A percentile compares a stretch with the other conserved stretches of the same genome.
These are phyloP conservation scores for Sebastes paucispinis DNA, from an alignment of 2,797 vertebrate species.

Conservation along the genomic window DNA sequence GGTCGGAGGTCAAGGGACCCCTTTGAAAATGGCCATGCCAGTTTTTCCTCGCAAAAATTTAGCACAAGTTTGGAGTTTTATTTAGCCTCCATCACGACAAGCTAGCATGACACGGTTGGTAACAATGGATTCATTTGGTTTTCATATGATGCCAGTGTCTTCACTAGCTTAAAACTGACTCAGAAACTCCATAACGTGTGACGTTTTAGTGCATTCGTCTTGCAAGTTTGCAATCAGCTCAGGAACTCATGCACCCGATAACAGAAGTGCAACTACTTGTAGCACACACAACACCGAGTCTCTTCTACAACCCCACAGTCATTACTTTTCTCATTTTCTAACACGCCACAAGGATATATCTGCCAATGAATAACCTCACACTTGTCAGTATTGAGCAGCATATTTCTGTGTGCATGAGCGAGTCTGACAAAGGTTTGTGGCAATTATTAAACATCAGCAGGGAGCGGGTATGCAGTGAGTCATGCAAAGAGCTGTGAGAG, in stretches of 20 bases:
- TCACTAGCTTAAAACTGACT: too few relatives aligned
- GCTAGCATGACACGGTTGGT: too few relatives aligned
- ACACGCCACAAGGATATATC: not conserved
- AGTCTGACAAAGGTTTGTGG: constrained; percentile 15
- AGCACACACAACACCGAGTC: not conserved
- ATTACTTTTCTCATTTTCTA: not conserved
- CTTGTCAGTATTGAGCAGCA: not conserved
- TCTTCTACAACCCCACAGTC: not conserved
- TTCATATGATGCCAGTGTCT: too few relatives aligned
- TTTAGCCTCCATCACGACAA: too few relatives aligned
- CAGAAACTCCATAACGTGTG: not conserved
- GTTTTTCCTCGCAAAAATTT: too few relatives aligned
- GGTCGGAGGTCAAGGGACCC: too few relatives aligned
- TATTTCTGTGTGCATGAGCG: not conserved
- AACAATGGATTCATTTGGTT: too few relatives aligned
- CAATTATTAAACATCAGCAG: constrained; percentile 28
- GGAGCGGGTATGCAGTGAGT: constrained; percentile 54
- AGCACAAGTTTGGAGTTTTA: too few relatives aligned
- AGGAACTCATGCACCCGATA: not conserved
- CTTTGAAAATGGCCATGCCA: too few relatives aligned
- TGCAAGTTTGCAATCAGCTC: not conserved
- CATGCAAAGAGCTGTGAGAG: constrained; percentile 74
- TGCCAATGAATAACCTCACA: not conserved
- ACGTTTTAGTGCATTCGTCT: not conserved
- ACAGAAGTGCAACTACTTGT: not conserved